Base-by-base conservation (phyloP, 2,888 invertebrate genomes). In the Andrena chrysosceles region DNA sequence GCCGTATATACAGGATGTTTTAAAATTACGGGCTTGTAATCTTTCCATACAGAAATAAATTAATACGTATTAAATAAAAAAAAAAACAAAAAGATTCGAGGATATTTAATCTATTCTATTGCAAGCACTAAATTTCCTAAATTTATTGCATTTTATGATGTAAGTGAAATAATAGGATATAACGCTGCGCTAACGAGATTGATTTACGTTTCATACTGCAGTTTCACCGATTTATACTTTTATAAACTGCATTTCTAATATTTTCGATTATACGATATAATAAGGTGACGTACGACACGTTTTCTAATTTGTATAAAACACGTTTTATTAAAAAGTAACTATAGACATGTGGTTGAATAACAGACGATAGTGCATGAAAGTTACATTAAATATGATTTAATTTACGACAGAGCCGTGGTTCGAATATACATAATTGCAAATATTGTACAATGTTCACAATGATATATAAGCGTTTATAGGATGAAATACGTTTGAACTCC, bases 361-460 rank as follows among this genome's bases (percentile, higher is more conserved):
- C 64, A 10, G 59, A 75, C 70, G 33, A 76, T 26, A 35, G 66
- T 79, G 76, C 77, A 33, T 64, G 64, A 64, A 49, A 42, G 78
- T 85, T 83, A 80, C 64, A 77, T 75, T 83, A 80, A 79, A 63
- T 59, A 60, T 52, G 69, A 52, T 84, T 71, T 67, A 70, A 74
- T 63, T 72, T 69, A 72, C 68, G 66, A 76, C 29, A 68, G 20
- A 62, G 63, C 29, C 54, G 31, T 48, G 67, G 72, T 49, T 75
- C 23, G 62, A 81, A 77, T 56, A 64, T 68, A 52, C 68, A 74
- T 59, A 73, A 63, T 62, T 74, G 68, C 23, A 77, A 76, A 76
- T 42, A 69, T 73, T 64, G 26, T 73, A 42, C 33, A 62, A 20
- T 20, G 20, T 42, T 42, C 49, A 7, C 77, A 49, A 33, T 79